Evolutionary conservation across 2,888 invertebrate genomes (phyloP).

Genomic region (Reticulitermes lucifugus): DNA sequence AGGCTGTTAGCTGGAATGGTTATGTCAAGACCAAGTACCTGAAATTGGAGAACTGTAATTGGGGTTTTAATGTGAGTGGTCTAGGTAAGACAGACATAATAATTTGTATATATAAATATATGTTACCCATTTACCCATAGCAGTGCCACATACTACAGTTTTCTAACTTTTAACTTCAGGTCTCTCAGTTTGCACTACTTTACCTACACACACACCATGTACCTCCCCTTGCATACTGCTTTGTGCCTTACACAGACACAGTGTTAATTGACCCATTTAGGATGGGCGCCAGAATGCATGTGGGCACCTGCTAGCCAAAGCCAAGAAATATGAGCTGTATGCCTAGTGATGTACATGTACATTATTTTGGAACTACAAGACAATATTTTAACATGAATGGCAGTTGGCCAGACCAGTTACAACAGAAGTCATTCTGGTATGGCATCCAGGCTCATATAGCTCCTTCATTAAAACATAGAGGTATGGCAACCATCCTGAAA

Average conservation of each 20-base stretch:
- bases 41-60: background rate
- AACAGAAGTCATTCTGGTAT: too few species aligned
- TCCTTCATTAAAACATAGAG: too few species aligned
- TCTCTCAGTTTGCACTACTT: background rate
- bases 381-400: too few species aligned
- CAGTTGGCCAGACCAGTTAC: too few species aligned
- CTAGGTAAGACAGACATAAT: background rate
- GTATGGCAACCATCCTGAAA: background rate
- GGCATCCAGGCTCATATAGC: too few species aligned
- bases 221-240: background rate
- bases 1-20: background rate
- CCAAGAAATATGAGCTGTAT: too few species aligned
- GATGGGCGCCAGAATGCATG: too few species aligned
- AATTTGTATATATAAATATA: background rate
- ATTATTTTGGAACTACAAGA: too few species aligned
- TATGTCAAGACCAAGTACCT: conserved; percentile 14
- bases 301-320: too few species aligned
- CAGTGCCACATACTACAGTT: background rate
- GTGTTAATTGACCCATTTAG: too few species aligned
- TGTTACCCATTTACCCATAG: background rate
- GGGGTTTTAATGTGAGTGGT: background rate
- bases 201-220: background rate
- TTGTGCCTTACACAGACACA: background rate
- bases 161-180: background rate
- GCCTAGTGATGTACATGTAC: too few species aligned